Percentiles rank a stretch among this genome's conserved stretches.
phyloP scores from a whole-genome alignment of 2,797 vertebrate species.

The Enteromius mattozi region DNA sequence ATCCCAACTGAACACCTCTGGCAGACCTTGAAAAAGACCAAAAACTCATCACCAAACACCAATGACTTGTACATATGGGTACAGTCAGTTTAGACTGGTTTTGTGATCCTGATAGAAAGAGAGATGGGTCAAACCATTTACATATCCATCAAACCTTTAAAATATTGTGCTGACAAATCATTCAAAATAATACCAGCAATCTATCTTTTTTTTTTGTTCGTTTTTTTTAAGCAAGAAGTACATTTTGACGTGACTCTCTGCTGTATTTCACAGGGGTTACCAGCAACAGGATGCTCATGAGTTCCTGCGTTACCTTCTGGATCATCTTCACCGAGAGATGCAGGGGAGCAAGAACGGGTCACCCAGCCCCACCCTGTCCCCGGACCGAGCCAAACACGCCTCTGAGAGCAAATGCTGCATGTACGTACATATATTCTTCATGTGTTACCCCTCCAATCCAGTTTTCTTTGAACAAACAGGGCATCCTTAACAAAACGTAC shows the following conservation, averaged over 20 bases:
- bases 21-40: too few species aligned
- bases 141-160: not conserved
- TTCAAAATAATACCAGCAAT: not conserved
- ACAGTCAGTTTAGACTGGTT: too few species aligned
- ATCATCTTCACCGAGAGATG: slow-evolving; percentile 96
- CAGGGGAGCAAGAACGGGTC: slow-evolving; percentile 89
- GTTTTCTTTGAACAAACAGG: not conserved
- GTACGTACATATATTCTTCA: slow-evolving; percentile 74
- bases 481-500: not conserved
- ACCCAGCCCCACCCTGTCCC: slow-evolving; percentile 77
- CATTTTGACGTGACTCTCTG: not conserved
- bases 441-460: not conserved
- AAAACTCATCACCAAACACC: too few species aligned
- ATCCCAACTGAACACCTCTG: too few species aligned
- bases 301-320: slow-evolving; percentile 98
- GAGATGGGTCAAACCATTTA: too few species aligned
- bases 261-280: slow-evolving; percentile 86
- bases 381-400: slow-evolving; percentile 82
- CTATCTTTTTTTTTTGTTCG: too few species aligned
- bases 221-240: not conserved
- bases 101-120: too few species aligned
- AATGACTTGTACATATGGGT: too few species aligned
- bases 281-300: slow-evolving; percentile 99
- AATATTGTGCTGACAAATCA: not conserved
- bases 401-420: slow-evolving; percentile 88